Conservation (phyloP, 2,113 vertebrate species). For the Passer domesticus region DNA sequence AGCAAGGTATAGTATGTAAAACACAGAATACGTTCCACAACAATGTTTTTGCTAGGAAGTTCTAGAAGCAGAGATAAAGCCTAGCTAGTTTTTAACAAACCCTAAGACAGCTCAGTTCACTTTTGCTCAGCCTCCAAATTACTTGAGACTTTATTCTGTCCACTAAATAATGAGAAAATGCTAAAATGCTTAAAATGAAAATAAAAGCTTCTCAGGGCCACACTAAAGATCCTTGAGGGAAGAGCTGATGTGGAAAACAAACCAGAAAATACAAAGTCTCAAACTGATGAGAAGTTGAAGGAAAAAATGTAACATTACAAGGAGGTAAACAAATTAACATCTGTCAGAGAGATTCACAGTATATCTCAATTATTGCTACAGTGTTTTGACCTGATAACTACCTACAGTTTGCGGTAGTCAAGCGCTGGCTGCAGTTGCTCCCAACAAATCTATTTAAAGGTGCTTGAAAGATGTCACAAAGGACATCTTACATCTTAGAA, state of each 20-base stretch:
- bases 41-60: not conserved
- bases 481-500: not conserved
- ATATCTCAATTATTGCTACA: not conserved
- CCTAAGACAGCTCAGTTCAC: not conserved
- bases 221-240: not conserved
- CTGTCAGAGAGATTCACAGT: not conserved
- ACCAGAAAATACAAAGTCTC: not conserved
- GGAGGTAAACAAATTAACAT: not conserved
- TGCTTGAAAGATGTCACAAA: not conserved
- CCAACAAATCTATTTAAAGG: not conserved
- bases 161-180: not conserved
- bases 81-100: not conserved
- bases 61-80: not conserved
- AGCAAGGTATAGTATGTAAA: not conserved
- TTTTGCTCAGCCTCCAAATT: not conserved
- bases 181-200: not conserved
- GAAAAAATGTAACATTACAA: not conserved
- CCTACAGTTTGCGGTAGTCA: too few relatives aligned
- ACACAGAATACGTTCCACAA: accelerated
- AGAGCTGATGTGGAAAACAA: not conserved
- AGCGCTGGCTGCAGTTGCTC: not conserved
- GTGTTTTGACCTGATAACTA: not conserved
- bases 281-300: not conserved
- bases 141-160: not conserved
- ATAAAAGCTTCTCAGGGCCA: not conserved